Percentiles rank a stretch among this genome's conserved stretches.
These are phyloP conservation scores for Gorsachius magnificus DNA, from an alignment of 2,797 vertebrate species.

Conservation along the genomic window DNA sequence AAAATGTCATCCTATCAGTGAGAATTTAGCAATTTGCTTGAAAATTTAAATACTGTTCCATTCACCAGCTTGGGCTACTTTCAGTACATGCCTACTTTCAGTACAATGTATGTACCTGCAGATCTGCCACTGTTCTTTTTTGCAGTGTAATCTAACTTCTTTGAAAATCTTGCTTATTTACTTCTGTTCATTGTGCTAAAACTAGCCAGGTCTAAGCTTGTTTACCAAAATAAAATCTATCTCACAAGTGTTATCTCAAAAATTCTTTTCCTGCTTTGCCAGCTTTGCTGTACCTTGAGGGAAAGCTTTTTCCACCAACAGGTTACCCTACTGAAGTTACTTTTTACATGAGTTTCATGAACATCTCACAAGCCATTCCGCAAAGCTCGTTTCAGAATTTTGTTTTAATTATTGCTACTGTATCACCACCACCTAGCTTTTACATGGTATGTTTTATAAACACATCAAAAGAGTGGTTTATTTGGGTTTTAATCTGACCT, in stretches of 20 bases:
- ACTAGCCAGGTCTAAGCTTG: neutral
- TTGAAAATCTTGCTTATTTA: neutral
- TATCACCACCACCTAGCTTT: neutral
- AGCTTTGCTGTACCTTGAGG: neutral
- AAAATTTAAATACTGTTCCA: neutral
- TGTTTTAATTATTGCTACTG: neutral
- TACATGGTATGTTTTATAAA: neutral
- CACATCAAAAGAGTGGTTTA: neutral
- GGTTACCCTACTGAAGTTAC: neutral
- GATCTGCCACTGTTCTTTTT: neutral
- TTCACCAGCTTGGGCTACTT: neutral
- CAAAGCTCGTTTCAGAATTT: neutral
- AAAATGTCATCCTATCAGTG: neutral
- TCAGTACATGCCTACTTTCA: neutral
- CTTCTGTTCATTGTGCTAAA: neutral
- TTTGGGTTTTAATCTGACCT: neutral
- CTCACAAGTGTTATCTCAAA: neutral
- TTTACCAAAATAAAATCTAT: neutral
- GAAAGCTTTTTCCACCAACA: neutral
- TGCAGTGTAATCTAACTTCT: neutral
- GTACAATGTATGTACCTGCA: neutral
- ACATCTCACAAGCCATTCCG: neutral
- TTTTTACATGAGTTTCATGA: neutral
- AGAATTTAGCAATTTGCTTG: neutral
- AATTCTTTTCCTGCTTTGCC: neutral